Percentiles rank a stretch among this genome's conserved stretches.
These are phyloP conservation scores for Enteromius radiatus DNA, from an alignment of 2,797 vertebrate species.

Conservation along the genomic window DNA sequence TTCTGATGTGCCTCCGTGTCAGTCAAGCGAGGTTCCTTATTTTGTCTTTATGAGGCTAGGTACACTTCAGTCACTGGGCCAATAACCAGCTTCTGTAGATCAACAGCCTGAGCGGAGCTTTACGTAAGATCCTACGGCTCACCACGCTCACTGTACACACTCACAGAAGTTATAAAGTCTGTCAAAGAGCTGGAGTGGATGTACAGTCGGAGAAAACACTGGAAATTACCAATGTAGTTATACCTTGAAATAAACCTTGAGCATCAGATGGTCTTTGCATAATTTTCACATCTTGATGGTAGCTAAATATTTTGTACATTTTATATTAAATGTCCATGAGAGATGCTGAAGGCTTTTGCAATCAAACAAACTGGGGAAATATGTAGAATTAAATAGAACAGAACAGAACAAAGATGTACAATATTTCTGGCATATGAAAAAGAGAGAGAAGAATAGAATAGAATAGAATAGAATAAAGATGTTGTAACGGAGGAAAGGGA, in stretches of 20 bases:
- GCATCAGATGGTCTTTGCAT: neutral
- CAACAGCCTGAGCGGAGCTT: conserved; percentile 35
- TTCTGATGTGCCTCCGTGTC: conserved; percentile 51
- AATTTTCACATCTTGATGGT: neutral
- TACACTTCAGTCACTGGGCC: conserved; percentile 42
- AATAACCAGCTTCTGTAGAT: conserved; percentile 51
- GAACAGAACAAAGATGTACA: neutral
- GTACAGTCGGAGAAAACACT: neutral
- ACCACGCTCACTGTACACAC: neutral
- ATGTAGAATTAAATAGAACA: neutral
- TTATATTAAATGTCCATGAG: neutral
- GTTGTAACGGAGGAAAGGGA: too few species aligned
- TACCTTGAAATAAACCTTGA: neutral
- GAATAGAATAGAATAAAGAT: too few species aligned
- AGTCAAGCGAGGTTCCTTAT: conserved; percentile 43
- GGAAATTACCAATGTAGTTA: neutral
- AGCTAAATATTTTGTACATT: neutral
- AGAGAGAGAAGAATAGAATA: too few species aligned
- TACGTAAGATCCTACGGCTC: conserved; percentile 22
- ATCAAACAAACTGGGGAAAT: neutral
- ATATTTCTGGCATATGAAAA: too few species aligned
- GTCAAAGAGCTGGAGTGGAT: neutral
- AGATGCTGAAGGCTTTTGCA: neutral
- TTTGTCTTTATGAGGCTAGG: conserved; percentile 54
- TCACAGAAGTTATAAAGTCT: neutral